phyloP scores from a whole-genome alignment of 2,797 vertebrate genomes.

The Eleutherodactylus coqui region DNA sequence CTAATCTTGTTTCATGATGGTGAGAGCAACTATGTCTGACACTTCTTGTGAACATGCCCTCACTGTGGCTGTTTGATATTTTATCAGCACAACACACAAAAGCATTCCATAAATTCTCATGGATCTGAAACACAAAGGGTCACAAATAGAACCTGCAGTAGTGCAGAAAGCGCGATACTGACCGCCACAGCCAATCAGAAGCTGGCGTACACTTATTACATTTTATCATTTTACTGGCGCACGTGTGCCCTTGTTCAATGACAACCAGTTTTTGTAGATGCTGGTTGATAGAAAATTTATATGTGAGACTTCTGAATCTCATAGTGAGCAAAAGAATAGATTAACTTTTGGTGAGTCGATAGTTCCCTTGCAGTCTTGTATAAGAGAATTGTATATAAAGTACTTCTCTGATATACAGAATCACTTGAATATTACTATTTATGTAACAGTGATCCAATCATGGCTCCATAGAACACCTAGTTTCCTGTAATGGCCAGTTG shows the following conservation, averaged over 20 bases:
- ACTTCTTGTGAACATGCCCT: neutral
- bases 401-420: neutral
- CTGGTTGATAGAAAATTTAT: neutral
- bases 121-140: neutral
- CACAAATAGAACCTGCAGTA: neutral
- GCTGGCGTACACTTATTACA: neutral
- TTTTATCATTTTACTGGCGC: neutral
- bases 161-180: neutral
- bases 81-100: neutral
- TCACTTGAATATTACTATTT: too few relatives aligned
- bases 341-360: neutral
- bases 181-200: neutral
- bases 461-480: too few relatives aligned
- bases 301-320: neutral
- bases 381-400: neutral
- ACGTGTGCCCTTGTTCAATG: neutral
- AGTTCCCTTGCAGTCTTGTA: neutral
- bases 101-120: slow-evolving; percentile 17
- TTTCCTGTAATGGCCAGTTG: too few relatives aligned
- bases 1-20: neutral
- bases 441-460: too few relatives aligned
- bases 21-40: neutral
- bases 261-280: neutral
- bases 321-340: neutral
- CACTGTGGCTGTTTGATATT: slow-evolving; percentile 10